Evolutionary conservation across 1,140 invertebrate genomes (phyloP).

Genomic region (Delia radicum): DNA sequence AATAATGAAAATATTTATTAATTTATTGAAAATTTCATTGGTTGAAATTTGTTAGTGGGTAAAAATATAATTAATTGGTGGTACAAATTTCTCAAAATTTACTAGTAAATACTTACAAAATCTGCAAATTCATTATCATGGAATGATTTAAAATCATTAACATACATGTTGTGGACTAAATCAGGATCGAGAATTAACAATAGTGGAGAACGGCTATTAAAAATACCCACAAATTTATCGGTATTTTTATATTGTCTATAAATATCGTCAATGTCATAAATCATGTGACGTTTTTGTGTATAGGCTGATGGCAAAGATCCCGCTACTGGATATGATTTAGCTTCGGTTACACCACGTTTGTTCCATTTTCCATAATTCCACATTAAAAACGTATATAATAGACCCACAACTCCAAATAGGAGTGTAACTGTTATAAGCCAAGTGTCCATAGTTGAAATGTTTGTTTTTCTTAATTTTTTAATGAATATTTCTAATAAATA

Average conservation of each 20-base stretch:
- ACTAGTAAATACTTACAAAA: slow-evolving; percentile 11
- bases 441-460: too few species aligned
- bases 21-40: too few species aligned
- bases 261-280: slow-evolving; percentile 45
- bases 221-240: slow-evolving; percentile 46
- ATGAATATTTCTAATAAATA: too few species aligned
- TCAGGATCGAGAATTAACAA: slow-evolving; percentile 58
- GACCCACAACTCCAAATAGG: background rate
- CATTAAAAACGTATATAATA: slow-evolving; percentile 47
- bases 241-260: slow-evolving; percentile 38
- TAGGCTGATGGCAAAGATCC: slow-evolving; percentile 43
- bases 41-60: too few species aligned
- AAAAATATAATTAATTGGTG: too few species aligned
- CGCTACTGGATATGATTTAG: slow-evolving; percentile 38
- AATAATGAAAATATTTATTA: too few species aligned
- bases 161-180: slow-evolving; percentile 58
- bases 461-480: too few species aligned
- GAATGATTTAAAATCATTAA: slow-evolving; percentile 58
- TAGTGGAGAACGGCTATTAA: slow-evolving; percentile 37
- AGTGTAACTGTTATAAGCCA: background rate
- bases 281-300: slow-evolving; percentile 34
- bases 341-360: slow-evolving; percentile 43
- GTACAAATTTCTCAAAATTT: too few species aligned
- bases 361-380: slow-evolving; percentile 53
- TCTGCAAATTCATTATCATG: slow-evolving; percentile 44